These are phyloP conservation scores for Agrilus cyanescens DNA, from an alignment of 2,888 invertebrate genomes.

Conservation along the genomic window DNA sequence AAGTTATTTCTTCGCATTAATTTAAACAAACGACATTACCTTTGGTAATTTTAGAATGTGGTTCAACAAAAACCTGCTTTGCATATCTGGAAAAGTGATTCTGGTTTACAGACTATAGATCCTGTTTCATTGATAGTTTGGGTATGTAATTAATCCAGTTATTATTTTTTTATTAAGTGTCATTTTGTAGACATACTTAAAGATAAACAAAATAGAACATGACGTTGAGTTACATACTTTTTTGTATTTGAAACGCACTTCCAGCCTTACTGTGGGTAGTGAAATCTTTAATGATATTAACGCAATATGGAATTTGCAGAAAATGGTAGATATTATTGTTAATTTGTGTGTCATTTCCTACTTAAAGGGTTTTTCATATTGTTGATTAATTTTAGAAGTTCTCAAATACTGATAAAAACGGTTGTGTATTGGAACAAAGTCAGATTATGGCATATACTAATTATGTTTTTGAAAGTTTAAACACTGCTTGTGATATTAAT, in stretches of 20 bases:
- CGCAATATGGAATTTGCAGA: no score
- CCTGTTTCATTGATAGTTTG: constrained; percentile 1
- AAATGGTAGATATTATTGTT: no score
- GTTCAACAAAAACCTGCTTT: not conserved
- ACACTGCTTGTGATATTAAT: not conserved
- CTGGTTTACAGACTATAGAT: constrained; percentile 5
- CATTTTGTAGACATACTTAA: constrained; percentile 1
- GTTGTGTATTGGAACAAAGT: not conserved
- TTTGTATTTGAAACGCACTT: not conserved
- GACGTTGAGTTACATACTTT: not conserved
- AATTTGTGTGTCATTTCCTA: no score
- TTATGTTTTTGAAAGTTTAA: constrained; percentile 3
- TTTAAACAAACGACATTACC: no score
- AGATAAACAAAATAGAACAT: not conserved
- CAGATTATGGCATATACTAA: not conserved
- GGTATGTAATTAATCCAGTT: constrained; percentile 1
- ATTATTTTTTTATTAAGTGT: not conserved
- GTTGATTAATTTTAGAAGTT: no score
- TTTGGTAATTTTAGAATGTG: no score
- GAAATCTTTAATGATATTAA: no score
- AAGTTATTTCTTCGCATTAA: no score
- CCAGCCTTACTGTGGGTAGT: not conserved
- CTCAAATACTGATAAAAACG: no score
- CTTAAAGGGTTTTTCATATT: no score
- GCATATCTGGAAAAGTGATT: constrained; percentile 8